Evolutionary conservation across 2,888 invertebrate species (phyloP).

Genomic region (Microctonus brassicae): DNA sequence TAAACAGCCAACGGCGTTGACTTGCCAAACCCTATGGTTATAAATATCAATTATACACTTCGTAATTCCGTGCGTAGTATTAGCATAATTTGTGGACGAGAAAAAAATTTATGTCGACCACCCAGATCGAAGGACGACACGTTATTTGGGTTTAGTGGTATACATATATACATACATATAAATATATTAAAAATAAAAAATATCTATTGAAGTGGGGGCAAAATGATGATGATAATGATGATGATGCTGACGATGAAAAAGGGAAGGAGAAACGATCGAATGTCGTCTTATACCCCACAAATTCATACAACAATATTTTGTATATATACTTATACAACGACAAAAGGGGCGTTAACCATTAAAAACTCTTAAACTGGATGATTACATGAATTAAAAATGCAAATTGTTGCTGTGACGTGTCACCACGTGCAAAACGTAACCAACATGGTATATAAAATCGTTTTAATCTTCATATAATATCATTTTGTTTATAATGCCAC

Average conservation of each 20-base stretch:
- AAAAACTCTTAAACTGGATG: constrained; percentile 56
- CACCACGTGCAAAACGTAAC: constrained; percentile 52
- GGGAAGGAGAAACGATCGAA: background rate
- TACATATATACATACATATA: constrained; percentile 15
- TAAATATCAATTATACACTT: constrained; percentile 68
- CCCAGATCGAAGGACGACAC: constrained; percentile 55
- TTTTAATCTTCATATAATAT: background rate
- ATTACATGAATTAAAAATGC: constrained; percentile 65
- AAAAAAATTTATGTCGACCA: constrained; percentile 62
- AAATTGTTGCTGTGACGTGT: constrained; percentile 60
- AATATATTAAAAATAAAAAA: too few species aligned
- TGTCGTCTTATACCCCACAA: constrained; percentile 16
- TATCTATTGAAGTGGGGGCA: background rate
- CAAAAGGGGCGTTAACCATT: constrained; percentile 48
- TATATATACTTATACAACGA: constrained; percentile 21
- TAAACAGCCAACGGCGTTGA: constrained; percentile 25
- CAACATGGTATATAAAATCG: too few species aligned
- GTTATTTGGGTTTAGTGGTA: background rate
- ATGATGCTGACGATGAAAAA: constrained; percentile 1
- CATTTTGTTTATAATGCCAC: background rate
- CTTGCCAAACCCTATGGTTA: constrained; percentile 43
- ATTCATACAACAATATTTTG: constrained; percentile 21
- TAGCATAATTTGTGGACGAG: constrained; percentile 64
- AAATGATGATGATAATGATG: background rate
- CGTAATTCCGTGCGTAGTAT: constrained; percentile 58